These are phyloP conservation scores for Rosalia funebris DNA, from an alignment of 2,888 invertebrate species.

Conservation along the genomic window DNA sequence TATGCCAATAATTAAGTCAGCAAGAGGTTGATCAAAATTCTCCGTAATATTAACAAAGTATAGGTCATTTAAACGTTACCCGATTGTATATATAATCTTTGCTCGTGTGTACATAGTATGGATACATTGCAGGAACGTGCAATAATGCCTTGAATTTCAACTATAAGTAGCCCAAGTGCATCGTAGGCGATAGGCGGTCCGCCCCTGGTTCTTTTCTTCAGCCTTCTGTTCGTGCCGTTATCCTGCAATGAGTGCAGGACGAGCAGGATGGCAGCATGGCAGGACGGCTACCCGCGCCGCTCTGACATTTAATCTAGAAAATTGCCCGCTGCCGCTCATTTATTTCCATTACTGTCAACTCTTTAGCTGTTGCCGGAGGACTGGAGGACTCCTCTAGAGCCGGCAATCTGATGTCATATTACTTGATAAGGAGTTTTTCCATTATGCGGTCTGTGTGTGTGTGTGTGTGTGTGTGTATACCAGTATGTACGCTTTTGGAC, in stretches of 20 bases:
- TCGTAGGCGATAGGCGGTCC: conserved; percentile 1
- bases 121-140: no score
- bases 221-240: conserved; percentile 30
- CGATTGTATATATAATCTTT: no score
- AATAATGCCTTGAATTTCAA: no score
- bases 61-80: no score
- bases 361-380: conserved; percentile 61
- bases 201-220: conserved; percentile 28
- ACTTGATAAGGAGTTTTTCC: conserved; percentile 56
- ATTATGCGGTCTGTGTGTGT: conserved; percentile 24
- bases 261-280: conserved; percentile 59
- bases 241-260: conserved; percentile 35
- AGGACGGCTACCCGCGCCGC: conserved; percentile 58
- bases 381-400: conserved; percentile 53
- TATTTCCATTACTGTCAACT: conserved; percentile 73
- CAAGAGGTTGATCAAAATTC: no score
- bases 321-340: conserved; percentile 71
- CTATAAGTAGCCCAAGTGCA: no score
- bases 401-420: conserved; percentile 63
- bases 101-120: no score
- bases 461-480: conserved; percentile 13
- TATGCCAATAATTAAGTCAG: no score
- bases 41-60: no score
- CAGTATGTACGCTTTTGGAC: not conserved
- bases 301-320: conserved; percentile 75